These are phyloP conservation scores for Pseudomyrmex flavicornis DNA, from an alignment of 1,140 invertebrate genomes.

Conservation along the genomic window DNA sequence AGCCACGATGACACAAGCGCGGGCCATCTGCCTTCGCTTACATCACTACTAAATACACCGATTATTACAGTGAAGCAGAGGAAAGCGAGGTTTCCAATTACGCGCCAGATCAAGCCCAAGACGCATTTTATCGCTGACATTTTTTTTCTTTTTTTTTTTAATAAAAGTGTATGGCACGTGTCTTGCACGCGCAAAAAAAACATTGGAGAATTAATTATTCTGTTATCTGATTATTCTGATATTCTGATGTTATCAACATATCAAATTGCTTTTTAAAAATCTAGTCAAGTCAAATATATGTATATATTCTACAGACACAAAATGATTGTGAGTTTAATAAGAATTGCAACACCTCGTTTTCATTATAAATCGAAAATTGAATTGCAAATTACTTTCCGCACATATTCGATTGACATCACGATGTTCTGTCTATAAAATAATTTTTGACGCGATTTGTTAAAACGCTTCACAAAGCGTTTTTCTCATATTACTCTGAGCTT, in stretches of 20 bases:
- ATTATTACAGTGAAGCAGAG: conserved; percentile 71
- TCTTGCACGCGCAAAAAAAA: conserved; percentile 4
- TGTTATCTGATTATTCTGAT: too few relatives aligned
- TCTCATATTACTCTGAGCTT: neutral
- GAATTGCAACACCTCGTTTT: conserved; percentile 27
- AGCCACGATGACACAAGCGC: conserved; percentile 40
- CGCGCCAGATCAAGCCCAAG: conserved; percentile 43
- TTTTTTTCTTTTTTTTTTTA: neutral
- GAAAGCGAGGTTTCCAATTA: conserved; percentile 72
- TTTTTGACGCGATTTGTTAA: conserved; percentile 30
- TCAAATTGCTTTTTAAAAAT: neutral
- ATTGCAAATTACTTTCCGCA: conserved; percentile 29
- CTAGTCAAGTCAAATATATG: neutral
- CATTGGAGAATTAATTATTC: conserved; percentile 5
- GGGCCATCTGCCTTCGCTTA: conserved; percentile 72
- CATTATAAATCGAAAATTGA: neutral
- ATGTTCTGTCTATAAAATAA: conserved; percentile 6
- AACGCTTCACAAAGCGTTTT: neutral
- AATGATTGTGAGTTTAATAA: conserved; percentile 33
- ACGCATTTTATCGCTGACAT: conserved; percentile 48
- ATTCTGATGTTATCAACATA: neutral
- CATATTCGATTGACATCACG: neutral
- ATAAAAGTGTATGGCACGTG: conserved; percentile 7
- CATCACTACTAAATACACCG: conserved; percentile 69
- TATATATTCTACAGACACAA: neutral